Evolutionary conservation across 2,113 vertebrate genomes (phyloP), one percentile per base, ranked within the genome.

Genomic region (Elachura formosa): DNA sequence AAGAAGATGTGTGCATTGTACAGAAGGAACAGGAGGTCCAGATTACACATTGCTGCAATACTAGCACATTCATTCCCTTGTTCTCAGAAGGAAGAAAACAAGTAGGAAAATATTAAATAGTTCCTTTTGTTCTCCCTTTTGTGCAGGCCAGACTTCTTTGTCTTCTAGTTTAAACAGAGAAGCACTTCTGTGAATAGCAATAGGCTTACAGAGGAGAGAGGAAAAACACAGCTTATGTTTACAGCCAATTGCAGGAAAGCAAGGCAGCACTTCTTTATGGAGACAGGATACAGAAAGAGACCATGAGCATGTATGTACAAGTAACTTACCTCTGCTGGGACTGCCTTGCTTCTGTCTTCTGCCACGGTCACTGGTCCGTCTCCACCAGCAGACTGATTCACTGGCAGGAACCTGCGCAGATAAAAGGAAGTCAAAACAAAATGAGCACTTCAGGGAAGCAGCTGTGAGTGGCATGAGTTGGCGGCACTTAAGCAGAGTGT

Each of bases 371-470:
- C 81, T 56, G 19, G 6, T 62, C 64, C 1, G 84, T 74, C 74
- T 94, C 75, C 91, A 41, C 34, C 23, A 45, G 80, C 59, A 89
- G 75, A 89, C 87, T 96, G 96, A 96, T 86, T 96, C 95, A 91
- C 90, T 88, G 48, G n/a, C 63, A 90, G 91, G 56, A 80, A 85
- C 71, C 55, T 91, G 73, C 5, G 2, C 52, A 2, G 8, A 89
- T 88, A 74, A 93, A 89, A 96, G 89, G 94, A 95, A 96, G 93
- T 91, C 59, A 67, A 77, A 96, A 72, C 79, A 77, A 28, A 93
- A 62, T 52, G 59, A 95, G 79, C 76, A 28, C 82, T 84, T 89
- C 84, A 84, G 81, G 43, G 51, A 66, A 89, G 76, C 41, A 89
- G 73, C 91, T 7, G 48, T 61, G 48, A 91, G 71, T 90, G 91